Conservation (phyloP, 2,113 vertebrate genomes). For the Carassius auratus region DNA sequence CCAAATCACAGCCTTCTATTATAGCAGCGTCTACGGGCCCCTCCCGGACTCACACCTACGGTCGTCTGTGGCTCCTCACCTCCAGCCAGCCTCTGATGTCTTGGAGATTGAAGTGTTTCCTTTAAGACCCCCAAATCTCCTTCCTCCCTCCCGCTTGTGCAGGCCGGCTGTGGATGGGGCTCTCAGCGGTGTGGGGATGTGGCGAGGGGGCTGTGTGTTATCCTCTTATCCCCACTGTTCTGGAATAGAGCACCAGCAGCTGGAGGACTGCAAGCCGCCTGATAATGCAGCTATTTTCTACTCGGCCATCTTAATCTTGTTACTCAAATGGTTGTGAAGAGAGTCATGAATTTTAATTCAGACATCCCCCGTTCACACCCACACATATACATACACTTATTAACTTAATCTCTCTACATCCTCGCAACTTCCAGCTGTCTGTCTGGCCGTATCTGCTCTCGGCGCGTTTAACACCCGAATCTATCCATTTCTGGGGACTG, state of each 20-base stretch:
- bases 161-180: too few relatives aligned
- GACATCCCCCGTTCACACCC: slow-evolving; percentile 64
- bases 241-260: slow-evolving; percentile 98
- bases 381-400: slow-evolving; percentile 65
- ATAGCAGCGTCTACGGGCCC: slow-evolving; percentile 1
- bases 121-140: slow-evolving; percentile 40
- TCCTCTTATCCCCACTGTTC: slow-evolving; percentile 99
- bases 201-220: slow-evolving; percentile 93
- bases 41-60: neutral
- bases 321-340: slow-evolving; percentile 99
- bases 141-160: neutral
- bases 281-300: slow-evolving; percentile 99
- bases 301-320: slow-evolving; percentile 99
- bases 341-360: slow-evolving; percentile 99
- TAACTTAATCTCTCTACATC: slow-evolving; percentile 75
- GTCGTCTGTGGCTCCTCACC: slow-evolving; percentile 35
- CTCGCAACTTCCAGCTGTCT: slow-evolving; percentile 67
- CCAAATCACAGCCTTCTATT: slow-evolving; percentile 21
- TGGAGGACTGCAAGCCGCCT: slow-evolving; percentile 99
- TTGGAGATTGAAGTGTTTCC: slow-evolving; percentile 50
- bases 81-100: slow-evolving; percentile 49
- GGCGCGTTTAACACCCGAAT: slow-evolving; percentile 65
- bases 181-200: slow-evolving; percentile 81
- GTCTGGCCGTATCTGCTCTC: slow-evolving; percentile 64
- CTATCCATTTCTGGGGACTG: slow-evolving; percentile 70